Conservation (phyloP, 2,113 vertebrate species). For the Trogon melanurus region DNA sequence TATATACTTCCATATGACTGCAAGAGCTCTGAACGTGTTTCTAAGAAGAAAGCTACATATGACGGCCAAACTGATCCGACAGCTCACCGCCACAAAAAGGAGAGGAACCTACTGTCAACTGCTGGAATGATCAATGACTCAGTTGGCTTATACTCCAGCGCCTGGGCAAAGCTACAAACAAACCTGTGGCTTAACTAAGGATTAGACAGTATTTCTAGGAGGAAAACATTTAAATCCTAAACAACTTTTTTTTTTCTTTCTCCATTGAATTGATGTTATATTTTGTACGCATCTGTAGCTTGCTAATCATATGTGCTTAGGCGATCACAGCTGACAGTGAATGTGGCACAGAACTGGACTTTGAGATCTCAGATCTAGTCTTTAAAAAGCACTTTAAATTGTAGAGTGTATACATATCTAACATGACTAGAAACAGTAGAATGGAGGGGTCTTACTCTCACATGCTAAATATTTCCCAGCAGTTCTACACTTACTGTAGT, state of each 20-base stretch:
- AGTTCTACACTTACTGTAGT: conserved; percentile 78
- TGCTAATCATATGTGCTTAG: neutral
- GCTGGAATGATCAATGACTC: neutral
- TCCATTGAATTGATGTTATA: neutral
- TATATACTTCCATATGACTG: neutral
- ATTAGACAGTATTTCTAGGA: neutral
- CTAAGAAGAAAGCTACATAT: neutral
- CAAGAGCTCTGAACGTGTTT: neutral
- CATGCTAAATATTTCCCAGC: neutral
- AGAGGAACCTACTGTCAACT: neutral
- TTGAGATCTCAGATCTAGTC: neutral
- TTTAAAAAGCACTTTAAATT: neutral
- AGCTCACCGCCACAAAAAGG: neutral
- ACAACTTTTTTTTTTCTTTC: neutral
- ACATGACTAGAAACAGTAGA: neutral
- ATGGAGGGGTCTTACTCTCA: neutral
- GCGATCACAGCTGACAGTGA: neutral
- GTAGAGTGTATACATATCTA: neutral
- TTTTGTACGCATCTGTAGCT: neutral
- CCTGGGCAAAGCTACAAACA: neutral
- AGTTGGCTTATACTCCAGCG: neutral
- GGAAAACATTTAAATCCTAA: neutral
- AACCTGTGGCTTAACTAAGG: neutral
- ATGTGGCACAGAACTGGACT: neutral
- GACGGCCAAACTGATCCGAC: neutral